phyloP scores from a whole-genome alignment of 2,888 invertebrate species.

The Gryllus longicercus region DNA sequence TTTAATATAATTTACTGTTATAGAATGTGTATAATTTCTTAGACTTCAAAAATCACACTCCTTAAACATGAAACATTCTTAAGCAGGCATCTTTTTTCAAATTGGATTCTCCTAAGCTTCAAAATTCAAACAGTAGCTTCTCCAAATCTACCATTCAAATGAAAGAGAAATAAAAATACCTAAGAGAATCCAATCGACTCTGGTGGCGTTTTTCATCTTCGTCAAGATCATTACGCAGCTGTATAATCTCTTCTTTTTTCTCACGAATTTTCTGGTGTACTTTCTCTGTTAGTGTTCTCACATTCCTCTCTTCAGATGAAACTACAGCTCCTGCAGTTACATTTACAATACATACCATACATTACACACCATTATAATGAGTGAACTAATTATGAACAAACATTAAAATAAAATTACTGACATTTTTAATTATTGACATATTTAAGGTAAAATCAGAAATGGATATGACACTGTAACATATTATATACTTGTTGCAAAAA shows the following conservation, averaged over 20 bases:
- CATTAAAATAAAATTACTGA: too few species aligned
- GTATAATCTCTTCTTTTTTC: constrained; percentile 45
- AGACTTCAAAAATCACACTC: background rate
- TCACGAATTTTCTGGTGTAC: constrained; percentile 40
- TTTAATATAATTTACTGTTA: too few species aligned
- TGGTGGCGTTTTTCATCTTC: constrained; percentile 55
- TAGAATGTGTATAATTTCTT: background rate
- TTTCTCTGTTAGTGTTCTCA: constrained; percentile 40
- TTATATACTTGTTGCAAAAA: background rate
- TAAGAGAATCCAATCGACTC: constrained; percentile 51
- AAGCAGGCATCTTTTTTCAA: too few species aligned
- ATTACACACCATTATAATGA: too few species aligned
- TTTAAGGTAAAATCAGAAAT: too few species aligned
- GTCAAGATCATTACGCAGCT: constrained; percentile 45
- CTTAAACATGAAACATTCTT: background rate
- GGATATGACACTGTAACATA: background rate
- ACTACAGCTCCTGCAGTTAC: background rate
- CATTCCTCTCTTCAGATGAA: constrained; percentile 39
- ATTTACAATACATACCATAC: too few species aligned
- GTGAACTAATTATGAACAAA: too few species aligned
- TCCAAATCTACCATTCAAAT: background rate
- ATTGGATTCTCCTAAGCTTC: too few species aligned
- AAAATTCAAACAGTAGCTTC: background rate
- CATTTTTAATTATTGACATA: too few species aligned
- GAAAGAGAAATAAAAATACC: constrained; percentile 24